Conservation (phyloP, 2,888 invertebrate genomes). For the Oscheius sp. region DNA sequence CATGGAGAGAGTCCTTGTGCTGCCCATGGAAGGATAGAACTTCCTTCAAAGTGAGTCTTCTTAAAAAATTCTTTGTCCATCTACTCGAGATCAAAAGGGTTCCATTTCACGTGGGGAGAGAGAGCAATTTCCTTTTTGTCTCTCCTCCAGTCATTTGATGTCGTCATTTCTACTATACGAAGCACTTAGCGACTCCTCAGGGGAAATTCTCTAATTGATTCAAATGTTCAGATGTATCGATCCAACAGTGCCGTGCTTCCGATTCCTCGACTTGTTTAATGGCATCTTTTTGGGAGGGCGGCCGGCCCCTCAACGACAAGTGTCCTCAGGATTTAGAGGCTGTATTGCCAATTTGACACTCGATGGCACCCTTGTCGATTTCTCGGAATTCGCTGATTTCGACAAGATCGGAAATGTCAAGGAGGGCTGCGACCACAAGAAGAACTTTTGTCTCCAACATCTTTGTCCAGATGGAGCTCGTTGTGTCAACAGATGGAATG, state of each 20-base stretch:
- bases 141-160: slow-evolving; percentile 10
- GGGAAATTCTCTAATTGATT: slow-evolving; percentile 3
- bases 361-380: slow-evolving; percentile 55
- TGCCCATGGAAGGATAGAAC: slow-evolving; percentile 48
- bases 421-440: slow-evolving; percentile 39
- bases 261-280: slow-evolving; percentile 60
- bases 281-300: slow-evolving; percentile 62
- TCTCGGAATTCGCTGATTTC: slow-evolving; percentile 55
- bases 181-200: slow-evolving; percentile 8
- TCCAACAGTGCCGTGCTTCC: slow-evolving; percentile 62
- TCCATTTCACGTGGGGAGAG: slow-evolving; percentile 11
- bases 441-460: slow-evolving; percentile 37
- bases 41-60: slow-evolving; percentile 55
- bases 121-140: neutral
- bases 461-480: slow-evolving; percentile 49
- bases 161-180: slow-evolving; percentile 20
- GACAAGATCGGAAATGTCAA: slow-evolving; percentile 56
- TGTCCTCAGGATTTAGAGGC: slow-evolving; percentile 38
- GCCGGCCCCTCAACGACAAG: slow-evolving; percentile 44
- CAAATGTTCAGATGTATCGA: slow-evolving; percentile 42
- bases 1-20: slow-evolving; percentile 53
- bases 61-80: neutral
- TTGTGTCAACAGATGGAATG: slow-evolving; percentile 59
- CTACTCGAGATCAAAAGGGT: neutral
- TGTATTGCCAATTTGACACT: slow-evolving; percentile 50